Conservation (phyloP, 2,113 vertebrate genomes). For the Nesoenas mayeri region DNA sequence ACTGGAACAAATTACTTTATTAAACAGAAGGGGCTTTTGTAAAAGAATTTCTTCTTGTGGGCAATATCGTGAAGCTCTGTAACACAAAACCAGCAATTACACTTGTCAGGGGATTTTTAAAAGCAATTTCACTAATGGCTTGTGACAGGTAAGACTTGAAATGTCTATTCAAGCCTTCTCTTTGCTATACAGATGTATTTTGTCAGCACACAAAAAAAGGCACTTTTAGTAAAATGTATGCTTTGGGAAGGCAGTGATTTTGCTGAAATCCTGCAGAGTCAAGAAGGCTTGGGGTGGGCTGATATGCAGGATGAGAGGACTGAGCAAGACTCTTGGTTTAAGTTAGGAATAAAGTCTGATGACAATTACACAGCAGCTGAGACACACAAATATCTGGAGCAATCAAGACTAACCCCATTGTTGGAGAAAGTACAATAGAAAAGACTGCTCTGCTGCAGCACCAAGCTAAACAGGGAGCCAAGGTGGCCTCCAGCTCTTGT, state of each 20-base stretch:
- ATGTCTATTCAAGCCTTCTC: constrained; percentile 61
- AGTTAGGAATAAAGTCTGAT: background rate
- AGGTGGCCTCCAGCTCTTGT: background rate
- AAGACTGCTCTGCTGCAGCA: background rate
- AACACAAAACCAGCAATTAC: constrained; percentile 75
- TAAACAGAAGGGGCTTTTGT: constrained; percentile 78
- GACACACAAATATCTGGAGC: background rate
- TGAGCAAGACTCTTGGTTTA: background rate
- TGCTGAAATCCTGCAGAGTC: background rate
- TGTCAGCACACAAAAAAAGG: constrained; percentile 42
- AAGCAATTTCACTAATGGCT: constrained; percentile 79
- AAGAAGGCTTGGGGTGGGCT: background rate
- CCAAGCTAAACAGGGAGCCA: background rate
- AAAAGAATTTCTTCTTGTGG: constrained; percentile 74
- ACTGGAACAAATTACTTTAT: constrained; percentile 86
- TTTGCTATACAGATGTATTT: constrained; percentile 49
- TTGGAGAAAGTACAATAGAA: background rate
- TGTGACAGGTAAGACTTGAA: constrained; percentile 72
- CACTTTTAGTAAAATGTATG: constrained; percentile 60
- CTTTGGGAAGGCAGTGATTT: constrained; percentile 51
- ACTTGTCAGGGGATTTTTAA: constrained; percentile 77
- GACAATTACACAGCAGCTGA: background rate
- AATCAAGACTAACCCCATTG: background rate
- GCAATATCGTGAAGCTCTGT: constrained; percentile 72
- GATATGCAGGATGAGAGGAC: background rate